These are phyloP conservation scores for Mesembrinibis cayennensis DNA, from an alignment of 2,113 vertebrate genomes.

Conservation along the genomic window DNA sequence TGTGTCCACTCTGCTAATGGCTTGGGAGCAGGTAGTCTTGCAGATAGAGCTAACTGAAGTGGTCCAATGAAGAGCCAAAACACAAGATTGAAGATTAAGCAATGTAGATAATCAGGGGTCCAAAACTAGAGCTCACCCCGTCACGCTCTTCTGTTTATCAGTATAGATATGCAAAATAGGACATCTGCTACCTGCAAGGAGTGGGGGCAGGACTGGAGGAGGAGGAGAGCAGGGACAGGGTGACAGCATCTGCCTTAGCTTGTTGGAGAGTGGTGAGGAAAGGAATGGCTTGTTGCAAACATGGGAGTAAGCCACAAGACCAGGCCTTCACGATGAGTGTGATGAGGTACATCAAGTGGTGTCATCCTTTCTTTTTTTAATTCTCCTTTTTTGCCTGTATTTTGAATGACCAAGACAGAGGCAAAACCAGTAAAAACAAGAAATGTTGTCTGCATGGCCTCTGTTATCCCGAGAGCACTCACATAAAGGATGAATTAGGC, in stretches of 20 bases:
- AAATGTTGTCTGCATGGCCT: background rate
- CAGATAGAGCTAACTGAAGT: background rate
- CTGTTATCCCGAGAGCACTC: background rate
- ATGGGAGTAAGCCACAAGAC: background rate
- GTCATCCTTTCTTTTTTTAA: background rate
- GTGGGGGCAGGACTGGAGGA: background rate
- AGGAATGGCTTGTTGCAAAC: background rate
- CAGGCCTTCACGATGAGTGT: background rate
- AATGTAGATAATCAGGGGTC: background rate
- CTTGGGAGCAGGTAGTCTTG: background rate
- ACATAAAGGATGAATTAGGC: background rate
- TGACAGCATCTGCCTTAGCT: background rate
- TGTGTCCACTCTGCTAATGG: background rate
- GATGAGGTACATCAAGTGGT: background rate
- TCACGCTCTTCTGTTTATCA: background rate
- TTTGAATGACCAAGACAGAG: background rate
- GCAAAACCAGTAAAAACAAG: background rate
- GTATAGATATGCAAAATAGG: background rate
- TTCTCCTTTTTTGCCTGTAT: accelerated
- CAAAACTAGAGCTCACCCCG: background rate
- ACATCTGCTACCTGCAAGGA: background rate
- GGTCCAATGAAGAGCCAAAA: background rate
- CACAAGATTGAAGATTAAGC: background rate
- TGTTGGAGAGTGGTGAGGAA: background rate
- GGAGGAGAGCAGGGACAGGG: background rate